Evolutionary conservation across 2,888 invertebrate species (phyloP), one percentile per base, ranked within the genome.

Genomic region (Lapara coniferarum): DNA sequence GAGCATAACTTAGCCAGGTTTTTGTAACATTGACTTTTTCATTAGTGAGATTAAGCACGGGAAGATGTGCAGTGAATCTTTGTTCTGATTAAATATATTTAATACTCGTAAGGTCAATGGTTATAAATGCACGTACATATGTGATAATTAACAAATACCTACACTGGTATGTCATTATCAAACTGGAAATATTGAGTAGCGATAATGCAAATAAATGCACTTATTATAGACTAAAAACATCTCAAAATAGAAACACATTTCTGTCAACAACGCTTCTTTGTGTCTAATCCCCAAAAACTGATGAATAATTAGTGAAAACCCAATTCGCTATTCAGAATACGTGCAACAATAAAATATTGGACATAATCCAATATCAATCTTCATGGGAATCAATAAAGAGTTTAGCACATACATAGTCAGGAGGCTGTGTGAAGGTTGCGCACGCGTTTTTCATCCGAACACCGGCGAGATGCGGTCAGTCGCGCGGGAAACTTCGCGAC

Each of bases 401-500:
- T 37, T 58, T 57, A 57, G 57, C 66, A 57, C 57, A 66, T 58
- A 37, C 66, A 55, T 67, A 77, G 77, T 77, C 81, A 81, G 82
- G 84, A 77, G 78, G 78, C 79, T 80, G 73, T 58, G 72, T 78
- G 87, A 87, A 89, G 89, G 88, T 87, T 89, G 90, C 87, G 86
- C 85, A 80, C 85, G 85, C 88, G 87, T 82, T 84, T 80, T 83
- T 83, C 85, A 84, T 83, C 75, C 80, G 81, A 80, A 82, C 78
- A 78, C 75, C 80, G 80, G 79, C 74, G 81, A 82, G 80, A 81
- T 72, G 78, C 83, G 81, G 84, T 81, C 89, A 93, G 93, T 93
- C 89, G 90, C 91, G 89, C 90, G 90, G 85, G 85, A 85, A 86
- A 84, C 92, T 82, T 88, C 84, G 90, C 89, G 87, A 88, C 86